Evolutionary conservation across 2,113 vertebrate species (phyloP), one percentile per base, ranked within the genome.

Genomic region (Labeo rohita): DNA sequence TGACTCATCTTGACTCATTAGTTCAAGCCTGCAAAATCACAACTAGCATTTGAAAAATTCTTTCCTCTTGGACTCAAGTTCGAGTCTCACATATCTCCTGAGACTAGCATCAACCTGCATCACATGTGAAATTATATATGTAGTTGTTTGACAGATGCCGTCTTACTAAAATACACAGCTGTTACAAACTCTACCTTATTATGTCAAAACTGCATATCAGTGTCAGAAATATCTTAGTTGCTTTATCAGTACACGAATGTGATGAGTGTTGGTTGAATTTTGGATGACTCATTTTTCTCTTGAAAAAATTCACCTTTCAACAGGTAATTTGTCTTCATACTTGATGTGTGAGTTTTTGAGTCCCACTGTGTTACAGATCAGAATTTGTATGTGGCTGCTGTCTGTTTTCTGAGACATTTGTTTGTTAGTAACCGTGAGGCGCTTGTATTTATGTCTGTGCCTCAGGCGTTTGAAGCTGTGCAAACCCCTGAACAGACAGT

Each of bases 1-100:
- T 80, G 56, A 80, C 59, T 65, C n/a, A 80, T 65, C 8, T 65
- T 65, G 39, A 80, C 8, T 80, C 79, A 80, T 65, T n/a, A 8
- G 79, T 43, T 65, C n/a, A 79, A 59, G 52, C 43, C 76, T n/a
- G 34, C 18, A 59, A 65, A 80, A 11, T 65, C n/a, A 28, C 43
- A 50, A 28, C 72, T 47, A 65, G 21, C 39, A 80, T 80, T 63
- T 80, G 36, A 65, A 49, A 8, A 80, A 39, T 59, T 7, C 2
- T 56, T 39, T 28, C 3, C 39, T 45, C 43, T 34, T 63, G 12
- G n/a, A 45, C 18, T 65, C 18, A 47, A 63, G 39, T 63, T 16
- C 59, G 5, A 74, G 72, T 28, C 21, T 74, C 45, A 8, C 45
- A 75, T 45, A 72, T 72, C 39, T 45, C 39, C 10, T 21, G 4